phyloP scores from a whole-genome alignment of 2,888 invertebrate species.

The Diaphora mendica region DNA sequence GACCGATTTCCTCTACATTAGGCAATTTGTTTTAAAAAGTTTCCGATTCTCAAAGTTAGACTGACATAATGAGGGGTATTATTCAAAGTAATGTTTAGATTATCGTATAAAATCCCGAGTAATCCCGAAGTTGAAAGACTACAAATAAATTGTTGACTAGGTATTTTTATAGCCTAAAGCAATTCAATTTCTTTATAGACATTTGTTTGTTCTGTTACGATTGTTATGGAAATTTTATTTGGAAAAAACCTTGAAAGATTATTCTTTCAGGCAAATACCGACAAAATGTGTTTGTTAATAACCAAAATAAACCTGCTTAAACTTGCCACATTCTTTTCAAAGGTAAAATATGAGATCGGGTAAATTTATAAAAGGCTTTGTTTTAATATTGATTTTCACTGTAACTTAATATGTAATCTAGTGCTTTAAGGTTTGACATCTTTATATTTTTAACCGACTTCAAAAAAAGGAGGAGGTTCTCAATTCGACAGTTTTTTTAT shows the following conservation, averaged over 20 bases:
- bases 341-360: not conserved
- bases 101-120: constrained; percentile 30
- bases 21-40: constrained; percentile 73
- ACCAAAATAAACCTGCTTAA: not conserved
- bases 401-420: not conserved
- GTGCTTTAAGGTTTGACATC: not conserved
- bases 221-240: not conserved
- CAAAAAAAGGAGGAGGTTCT: no score
- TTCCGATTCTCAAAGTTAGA: constrained; percentile 60
- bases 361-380: not conserved
- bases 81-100: constrained; percentile 51
- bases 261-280: not conserved
- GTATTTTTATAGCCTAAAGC: not conserved
- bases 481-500: no score
- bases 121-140: not conserved
- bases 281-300: not conserved
- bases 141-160: not conserved
- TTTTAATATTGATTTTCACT: not conserved
- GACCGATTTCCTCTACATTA: constrained; percentile 74
- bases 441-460: no score
- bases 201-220: not conserved
- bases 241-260: not conserved
- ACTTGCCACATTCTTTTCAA: not conserved
- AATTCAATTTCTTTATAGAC: not conserved
- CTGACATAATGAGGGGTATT: constrained; percentile 60